These are phyloP conservation scores for Strigops habroptila DNA, from an alignment of 2,113 vertebrate species.

Conservation along the genomic window DNA sequence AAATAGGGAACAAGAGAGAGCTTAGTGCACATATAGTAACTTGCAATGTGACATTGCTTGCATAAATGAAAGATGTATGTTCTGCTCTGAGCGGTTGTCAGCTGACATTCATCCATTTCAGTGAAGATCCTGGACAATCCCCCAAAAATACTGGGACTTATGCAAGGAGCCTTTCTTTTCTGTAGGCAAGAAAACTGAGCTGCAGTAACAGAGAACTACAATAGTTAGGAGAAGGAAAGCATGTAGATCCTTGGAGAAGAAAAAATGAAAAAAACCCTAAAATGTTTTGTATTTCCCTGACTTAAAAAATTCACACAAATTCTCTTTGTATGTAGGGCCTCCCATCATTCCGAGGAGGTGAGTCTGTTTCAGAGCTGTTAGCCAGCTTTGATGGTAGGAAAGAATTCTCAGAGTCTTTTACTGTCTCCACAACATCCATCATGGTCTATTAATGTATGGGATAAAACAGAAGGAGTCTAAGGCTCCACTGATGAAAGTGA, in stretches of 20 bases:
- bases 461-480: background rate
- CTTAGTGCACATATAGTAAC: background rate
- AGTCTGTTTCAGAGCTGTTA: background rate
- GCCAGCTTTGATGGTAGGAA: background rate
- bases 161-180: background rate
- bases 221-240: background rate
- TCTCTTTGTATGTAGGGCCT: background rate
- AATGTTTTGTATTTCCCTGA: fast-evolving
- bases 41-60: background rate
- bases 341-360: background rate
- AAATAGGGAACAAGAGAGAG: background rate
- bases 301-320: background rate
- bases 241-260: background rate
- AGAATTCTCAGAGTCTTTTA: background rate
- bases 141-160: background rate
- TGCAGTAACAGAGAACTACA: background rate
- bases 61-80: background rate
- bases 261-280: background rate
- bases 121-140: background rate
- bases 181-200: background rate
- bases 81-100: background rate
- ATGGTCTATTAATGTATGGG: background rate
- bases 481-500: background rate
- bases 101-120: background rate
- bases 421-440: background rate